A percentile compares a stretch with the other conserved stretches of the same genome.
Evolutionary conservation across 2,113 vertebrate species (phyloP).

Genomic region (Peromyscus maniculatus): DNA sequence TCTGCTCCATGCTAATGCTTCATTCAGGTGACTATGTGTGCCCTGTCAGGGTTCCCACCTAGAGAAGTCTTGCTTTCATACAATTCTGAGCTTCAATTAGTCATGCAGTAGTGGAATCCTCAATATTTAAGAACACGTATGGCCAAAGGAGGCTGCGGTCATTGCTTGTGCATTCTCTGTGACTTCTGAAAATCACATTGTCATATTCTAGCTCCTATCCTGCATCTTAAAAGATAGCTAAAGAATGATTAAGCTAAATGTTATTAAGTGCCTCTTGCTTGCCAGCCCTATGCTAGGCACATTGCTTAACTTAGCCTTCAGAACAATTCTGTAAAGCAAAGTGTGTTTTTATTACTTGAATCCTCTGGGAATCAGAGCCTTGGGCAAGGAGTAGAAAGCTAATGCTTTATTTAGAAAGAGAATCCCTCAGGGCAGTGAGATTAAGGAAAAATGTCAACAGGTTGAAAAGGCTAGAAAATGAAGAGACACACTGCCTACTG

Average conservation of each 20-base stretch:
- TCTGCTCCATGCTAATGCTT: neutral
- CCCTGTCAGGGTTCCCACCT: neutral
- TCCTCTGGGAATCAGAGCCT: conserved; percentile 2
- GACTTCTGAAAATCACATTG: neutral
- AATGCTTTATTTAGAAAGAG: conserved; percentile 38
- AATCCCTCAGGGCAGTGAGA: neutral
- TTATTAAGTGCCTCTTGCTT: conserved; percentile 2
- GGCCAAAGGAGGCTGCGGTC: neutral
- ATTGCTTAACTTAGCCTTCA: conserved; percentile 34
- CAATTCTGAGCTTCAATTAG: neutral
- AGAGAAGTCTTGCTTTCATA: conserved; percentile 18
- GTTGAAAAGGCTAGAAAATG: neutral
- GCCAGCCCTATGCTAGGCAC: neutral
- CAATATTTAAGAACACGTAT: neutral
- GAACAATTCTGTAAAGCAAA: conserved; percentile 24
- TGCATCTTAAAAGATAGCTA: neutral
- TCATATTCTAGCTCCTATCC: neutral
- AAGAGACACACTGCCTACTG: neutral
- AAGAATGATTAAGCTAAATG: neutral
- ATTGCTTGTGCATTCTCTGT: neutral
- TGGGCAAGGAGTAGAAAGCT: neutral
- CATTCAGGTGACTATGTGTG: neutral
- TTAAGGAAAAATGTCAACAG: neutral
- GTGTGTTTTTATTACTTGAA: neutral
- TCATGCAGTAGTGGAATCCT: neutral